A percentile compares a stretch with the other conserved stretches of the same genome.
Evolutionary conservation across 2,888 invertebrate genomes (phyloP).

Genomic region (Limenitis camilla): DNA sequence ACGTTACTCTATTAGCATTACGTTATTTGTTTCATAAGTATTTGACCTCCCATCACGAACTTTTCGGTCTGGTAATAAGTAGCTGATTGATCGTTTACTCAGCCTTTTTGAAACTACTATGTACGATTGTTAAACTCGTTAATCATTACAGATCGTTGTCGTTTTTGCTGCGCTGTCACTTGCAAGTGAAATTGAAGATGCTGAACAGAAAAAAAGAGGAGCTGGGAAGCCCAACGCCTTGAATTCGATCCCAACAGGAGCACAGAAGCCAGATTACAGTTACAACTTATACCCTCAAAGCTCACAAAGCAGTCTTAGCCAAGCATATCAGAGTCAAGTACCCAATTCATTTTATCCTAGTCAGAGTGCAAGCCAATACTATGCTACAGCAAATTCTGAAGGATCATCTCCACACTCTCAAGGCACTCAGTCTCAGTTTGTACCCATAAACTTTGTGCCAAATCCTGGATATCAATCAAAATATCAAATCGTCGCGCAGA

Average conservation of each 20-base stretch:
- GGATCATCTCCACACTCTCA: conserved; percentile 25
- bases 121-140: conserved; percentile 33
- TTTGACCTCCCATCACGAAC: background rate
- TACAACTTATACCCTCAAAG: conserved; percentile 58
- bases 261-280: conserved; percentile 64
- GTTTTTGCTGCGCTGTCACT: conserved; percentile 49
- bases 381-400: conserved; percentile 37
- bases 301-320: conserved; percentile 36
- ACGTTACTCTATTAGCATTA: conserved; percentile 12
- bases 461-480: conserved; percentile 63
- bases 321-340: conserved; percentile 48
- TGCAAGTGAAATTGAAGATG: conserved; percentile 55
- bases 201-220: conserved; percentile 63
- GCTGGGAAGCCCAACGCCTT: conserved; percentile 50
- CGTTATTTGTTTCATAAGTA: conserved; percentile 14
- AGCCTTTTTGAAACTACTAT: conserved; percentile 32
- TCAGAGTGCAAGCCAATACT: conserved; percentile 52
- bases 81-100: conserved; percentile 35
- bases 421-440: conserved; percentile 46
- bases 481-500: conserved; percentile 57
- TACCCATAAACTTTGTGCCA: conserved; percentile 57
- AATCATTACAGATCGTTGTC: conserved; percentile 52
- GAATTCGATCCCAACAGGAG: conserved; percentile 59
- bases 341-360: conserved; percentile 60
- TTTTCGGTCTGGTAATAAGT: conserved; percentile 13